Base-by-base conservation (phyloP, 2,797 vertebrate genomes). In the Valencia hispanica region DNA sequence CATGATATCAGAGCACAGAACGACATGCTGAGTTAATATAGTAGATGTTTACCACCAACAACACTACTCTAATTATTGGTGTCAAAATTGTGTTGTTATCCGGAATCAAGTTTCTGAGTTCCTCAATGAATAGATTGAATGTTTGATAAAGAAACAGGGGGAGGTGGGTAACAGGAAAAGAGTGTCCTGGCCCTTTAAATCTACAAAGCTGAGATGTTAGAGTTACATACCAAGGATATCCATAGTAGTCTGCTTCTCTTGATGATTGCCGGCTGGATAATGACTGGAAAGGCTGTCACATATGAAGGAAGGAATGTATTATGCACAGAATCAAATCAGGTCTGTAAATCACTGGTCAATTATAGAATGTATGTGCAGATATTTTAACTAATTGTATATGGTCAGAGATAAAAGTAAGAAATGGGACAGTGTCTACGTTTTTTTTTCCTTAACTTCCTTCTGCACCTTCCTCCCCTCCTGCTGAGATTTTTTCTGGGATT, bases 201-300 rank as follows among this genome's bases (percentile, higher is more conserved):
- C 18, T 25, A 72, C 45, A 78, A 32, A 57, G 50, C 61, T 75
- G 10, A 70, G 27, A 30, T 39, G 45, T 77, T 27, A 66, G 15
- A 20, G 17, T 80, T 43, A 68, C 95, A 96, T 95, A 99, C 98
- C 98, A 99, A 0, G 97, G 97, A 91, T 97, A 98, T 0, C 94
- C 94, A 0, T 96, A 95, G 92, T 98, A 99, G 95, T 99, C 98
- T 0, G 95, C 93, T 90, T 98, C 98, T 88, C 97, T 94, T 0
- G 97, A 98, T 0, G 93, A 94, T 0, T 96, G 97, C 17, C 97
- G 96, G 89, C 94, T 95, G 45, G 93, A 88, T 90, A 97, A 95
- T 0, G 96, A 94, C 95, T 96, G 96, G 77, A 91, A 93, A 2
- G 94, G 95, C 94, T 96, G 91, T 43, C 25, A 83, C 9, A 79